These are phyloP conservation scores for Margarornis squamiger DNA, from an alignment of 2,797 vertebrate species.

Conservation along the genomic window DNA sequence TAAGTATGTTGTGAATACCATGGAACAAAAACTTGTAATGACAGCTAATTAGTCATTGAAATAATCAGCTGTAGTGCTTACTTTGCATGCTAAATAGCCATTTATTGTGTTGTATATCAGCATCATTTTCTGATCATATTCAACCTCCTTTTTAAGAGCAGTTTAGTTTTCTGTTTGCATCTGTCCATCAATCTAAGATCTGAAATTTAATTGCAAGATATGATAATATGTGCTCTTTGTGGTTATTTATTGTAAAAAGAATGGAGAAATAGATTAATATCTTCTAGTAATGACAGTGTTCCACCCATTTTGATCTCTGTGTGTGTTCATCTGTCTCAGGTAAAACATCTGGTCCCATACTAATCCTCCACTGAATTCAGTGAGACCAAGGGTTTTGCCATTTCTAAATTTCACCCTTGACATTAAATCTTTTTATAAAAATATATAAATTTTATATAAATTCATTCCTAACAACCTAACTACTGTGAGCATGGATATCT, in stretches of 20 bases:
- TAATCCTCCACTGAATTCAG: neutral
- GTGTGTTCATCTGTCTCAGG: neutral
- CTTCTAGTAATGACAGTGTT: neutral
- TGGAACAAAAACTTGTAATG: constrained; percentile 11
- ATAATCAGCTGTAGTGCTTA: constrained; percentile 10
- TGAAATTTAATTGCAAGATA: neutral
- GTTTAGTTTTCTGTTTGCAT: constrained; percentile 7
- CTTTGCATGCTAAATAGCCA: constrained; percentile 3
- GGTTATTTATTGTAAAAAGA: neutral
- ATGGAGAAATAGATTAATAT: neutral
- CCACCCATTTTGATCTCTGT: neutral
- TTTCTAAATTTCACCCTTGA: neutral
- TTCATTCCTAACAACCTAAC: neutral
- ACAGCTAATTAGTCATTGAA: constrained; percentile 37
- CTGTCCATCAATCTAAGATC: constrained; percentile 5
- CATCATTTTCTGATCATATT: neutral
- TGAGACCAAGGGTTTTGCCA: neutral
- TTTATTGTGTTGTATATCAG: neutral
- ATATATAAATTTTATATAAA: neutral
- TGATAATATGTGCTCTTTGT: neutral
- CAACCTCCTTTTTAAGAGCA: constrained; percentile 3
- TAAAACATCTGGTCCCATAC: neutral
- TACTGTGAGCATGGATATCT: neutral
- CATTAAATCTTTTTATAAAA: neutral
- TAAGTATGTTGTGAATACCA: neutral